Evolutionary conservation across 1,140 invertebrate species (phyloP), one percentile per base, ranked within the genome.

Genomic region (Drosophila baimaii): DNA sequence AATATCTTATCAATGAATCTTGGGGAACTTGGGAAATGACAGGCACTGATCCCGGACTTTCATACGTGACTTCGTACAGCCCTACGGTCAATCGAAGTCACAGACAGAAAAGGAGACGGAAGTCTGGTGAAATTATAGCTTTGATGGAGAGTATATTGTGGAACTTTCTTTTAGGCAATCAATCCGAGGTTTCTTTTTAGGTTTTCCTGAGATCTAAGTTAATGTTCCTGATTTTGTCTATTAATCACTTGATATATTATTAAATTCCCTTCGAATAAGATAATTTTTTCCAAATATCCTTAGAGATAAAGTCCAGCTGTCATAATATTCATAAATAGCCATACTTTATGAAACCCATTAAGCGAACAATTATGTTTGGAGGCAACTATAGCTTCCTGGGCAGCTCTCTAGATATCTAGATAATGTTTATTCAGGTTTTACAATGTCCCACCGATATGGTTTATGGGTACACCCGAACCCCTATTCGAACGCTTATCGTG

Each of bases 1-100:
- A 54, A 39, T 83, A 79, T 83, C 71, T 80, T 65, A 82, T 82
- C 63, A 31, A 35, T 13, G 15, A 10, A 47, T 52, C 71, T 51
- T 10, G 33, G 47, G 7, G 9, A 15, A 19, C 19, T 69, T 56
- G 39, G 17, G 9, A 35, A 29, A 17, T 55, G 73, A 47, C 78
- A 61, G 35, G 23, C 41, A n/a, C 13, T 58, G 33, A 69, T 17
- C 57, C 65, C 54, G 17, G 35, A n/a, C 23, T 33, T 15, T 64
- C 27, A 17, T 69, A 85, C 82, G 82, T 85, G 82, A 46, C 73
- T 37, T 19, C 33, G 8, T 2, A 46, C 41, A 51, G 39, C 33
- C 33, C 31, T 25, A 63, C 25, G 29, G 23, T 56, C 54, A 46
- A n/a, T 52, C 41, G 31, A 44, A n/a, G 15, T 37, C 15, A 54